Evolutionary conservation across 2,113 vertebrate species (phyloP).

Genomic region (Hucho hucho): DNA sequence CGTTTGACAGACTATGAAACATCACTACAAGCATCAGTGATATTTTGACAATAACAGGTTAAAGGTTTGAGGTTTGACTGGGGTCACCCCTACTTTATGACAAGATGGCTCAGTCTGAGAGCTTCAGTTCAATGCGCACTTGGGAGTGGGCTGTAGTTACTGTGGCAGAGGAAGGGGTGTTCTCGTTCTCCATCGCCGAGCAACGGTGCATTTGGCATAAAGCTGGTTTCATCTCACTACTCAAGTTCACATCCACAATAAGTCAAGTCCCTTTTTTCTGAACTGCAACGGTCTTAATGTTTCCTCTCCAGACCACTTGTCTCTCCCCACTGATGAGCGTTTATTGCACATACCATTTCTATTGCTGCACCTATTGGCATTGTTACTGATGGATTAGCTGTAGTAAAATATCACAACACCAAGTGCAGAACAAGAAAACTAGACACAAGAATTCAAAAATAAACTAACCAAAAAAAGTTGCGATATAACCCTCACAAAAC

Average conservation of each 20-base stretch:
- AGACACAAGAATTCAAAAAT: slow-evolving; percentile 39
- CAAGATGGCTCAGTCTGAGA: not conserved
- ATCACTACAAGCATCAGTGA: not conserved
- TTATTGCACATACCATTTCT: not conserved
- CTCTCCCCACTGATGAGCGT: not conserved
- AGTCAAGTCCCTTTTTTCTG: not conserved
- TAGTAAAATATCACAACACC: slow-evolving; percentile 51
- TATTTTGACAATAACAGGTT: not conserved
- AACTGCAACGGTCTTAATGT: not conserved
- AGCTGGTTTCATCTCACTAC: not conserved
- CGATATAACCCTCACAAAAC: slow-evolving; percentile 5
- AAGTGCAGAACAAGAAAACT: slow-evolving; percentile 59
- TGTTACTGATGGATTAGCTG: slow-evolving; percentile 40
- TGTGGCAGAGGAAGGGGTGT: not conserved
- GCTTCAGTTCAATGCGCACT: not conserved
- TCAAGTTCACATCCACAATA: not conserved
- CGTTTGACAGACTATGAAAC: not conserved
- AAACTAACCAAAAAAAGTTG: slow-evolving; percentile 37
- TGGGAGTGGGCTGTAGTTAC: not conserved
- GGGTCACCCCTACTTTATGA: not conserved
- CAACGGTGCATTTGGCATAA: not conserved
- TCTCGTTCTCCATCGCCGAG: not conserved
- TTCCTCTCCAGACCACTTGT: not conserved
- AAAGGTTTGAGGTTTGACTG: not conserved
- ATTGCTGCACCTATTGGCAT: slow-evolving; percentile 21